Evolutionary conservation across 1,140 invertebrate genomes (phyloP).

Genomic region (Amphibalanus amphitrite): DNA sequence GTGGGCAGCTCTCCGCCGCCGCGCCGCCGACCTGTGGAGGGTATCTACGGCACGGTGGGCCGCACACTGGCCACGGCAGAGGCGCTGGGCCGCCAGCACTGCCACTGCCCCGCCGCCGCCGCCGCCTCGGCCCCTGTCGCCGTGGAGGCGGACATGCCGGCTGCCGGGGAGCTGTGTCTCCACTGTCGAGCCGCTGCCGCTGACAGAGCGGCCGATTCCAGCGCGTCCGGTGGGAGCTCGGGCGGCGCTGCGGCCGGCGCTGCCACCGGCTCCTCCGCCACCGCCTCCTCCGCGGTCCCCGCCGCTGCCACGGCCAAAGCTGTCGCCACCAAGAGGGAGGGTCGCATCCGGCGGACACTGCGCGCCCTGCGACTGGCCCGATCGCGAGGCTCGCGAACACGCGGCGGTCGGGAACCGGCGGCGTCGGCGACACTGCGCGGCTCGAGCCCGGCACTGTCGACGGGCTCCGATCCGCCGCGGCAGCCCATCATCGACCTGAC

Average conservation of each 20-base stretch:
- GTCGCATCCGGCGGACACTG: neutral
- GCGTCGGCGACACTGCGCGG: neutral
- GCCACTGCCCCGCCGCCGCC: too few species aligned
- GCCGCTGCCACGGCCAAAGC: too few species aligned
- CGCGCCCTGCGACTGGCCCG: neutral
- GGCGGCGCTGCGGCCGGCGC: too few species aligned
- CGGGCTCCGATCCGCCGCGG: neutral
- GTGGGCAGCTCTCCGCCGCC: slow-evolving; percentile 5
- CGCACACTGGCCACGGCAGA: slow-evolving; percentile 5
- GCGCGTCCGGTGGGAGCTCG: neutral
- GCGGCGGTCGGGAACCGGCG: neutral
- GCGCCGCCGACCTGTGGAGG: slow-evolving; percentile 6
- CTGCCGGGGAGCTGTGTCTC: neutral
- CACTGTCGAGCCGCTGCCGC: too few species aligned
- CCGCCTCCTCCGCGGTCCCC: neutral
- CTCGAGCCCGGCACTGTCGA: neutral
- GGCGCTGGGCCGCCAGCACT: neutral
- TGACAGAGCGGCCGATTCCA: too few species aligned
- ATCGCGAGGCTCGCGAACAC: too few species aligned
- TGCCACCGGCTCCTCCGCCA: too few species aligned
- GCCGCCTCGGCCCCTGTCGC: neutral
- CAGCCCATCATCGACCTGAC: slow-evolving; percentile 36
- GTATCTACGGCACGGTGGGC: slow-evolving; percentile 1
- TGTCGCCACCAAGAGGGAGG: neutral
- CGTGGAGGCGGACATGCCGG: too few species aligned